Conservation (phyloP, 2,797 vertebrate genomes). For the Cossypha niveicapilla region DNA sequence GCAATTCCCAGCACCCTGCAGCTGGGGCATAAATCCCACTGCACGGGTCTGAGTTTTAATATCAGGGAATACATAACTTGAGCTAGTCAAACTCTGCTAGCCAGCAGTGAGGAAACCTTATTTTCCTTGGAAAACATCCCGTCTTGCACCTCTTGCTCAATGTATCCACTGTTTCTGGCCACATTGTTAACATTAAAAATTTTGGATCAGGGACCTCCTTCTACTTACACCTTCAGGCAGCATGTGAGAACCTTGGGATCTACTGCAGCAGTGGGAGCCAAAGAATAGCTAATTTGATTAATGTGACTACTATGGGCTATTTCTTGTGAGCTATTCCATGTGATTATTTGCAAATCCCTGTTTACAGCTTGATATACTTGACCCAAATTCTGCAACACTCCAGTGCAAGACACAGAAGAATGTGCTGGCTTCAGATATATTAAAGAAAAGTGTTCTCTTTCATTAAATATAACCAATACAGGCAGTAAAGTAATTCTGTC, state of each 20-base stretch:
- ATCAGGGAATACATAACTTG: not conserved
- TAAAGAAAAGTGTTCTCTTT: not conserved
- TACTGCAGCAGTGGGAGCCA: not conserved
- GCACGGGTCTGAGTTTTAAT: not conserved
- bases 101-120: not conserved
- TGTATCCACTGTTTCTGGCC: not conserved
- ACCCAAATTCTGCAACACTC: slow-evolving; percentile 30
- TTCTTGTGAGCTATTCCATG: not conserved
- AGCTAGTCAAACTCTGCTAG: not conserved
- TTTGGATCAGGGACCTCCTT: not conserved
- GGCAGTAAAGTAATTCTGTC: not conserved
- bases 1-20: not conserved
- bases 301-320: not conserved
- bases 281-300: not conserved
- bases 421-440: not conserved
- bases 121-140: not conserved
- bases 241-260: not conserved
- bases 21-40: not conserved
- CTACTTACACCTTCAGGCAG: not conserved
- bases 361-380: slow-evolving; percentile 27
- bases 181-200: not conserved
- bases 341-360: slow-evolving; percentile 24
- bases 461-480: slow-evolving; percentile 22
- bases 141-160: not conserved
- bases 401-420: not conserved